Evolutionary conservation across 2,797 vertebrate species (phyloP).

Genomic region (Parauchenoglanis ngamensis): DNA sequence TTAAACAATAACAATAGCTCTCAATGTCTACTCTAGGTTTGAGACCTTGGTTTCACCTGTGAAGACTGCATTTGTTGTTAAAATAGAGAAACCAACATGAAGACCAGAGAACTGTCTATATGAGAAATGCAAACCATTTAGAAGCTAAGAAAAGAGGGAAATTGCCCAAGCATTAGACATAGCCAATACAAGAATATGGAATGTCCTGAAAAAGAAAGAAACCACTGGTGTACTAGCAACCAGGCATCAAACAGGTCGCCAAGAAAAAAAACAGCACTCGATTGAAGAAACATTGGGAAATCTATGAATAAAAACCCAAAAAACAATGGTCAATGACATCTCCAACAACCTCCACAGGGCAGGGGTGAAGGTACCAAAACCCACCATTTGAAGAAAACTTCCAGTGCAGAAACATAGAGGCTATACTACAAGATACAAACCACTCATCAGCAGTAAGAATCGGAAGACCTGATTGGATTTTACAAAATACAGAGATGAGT

Average conservation of each 20-base stretch:
- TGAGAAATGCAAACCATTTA: background rate
- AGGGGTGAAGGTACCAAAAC: background rate
- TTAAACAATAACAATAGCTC: background rate
- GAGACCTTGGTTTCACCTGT: no score
- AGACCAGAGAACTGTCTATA: background rate
- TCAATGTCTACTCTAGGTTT: background rate
- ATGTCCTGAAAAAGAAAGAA: background rate
- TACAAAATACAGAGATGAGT: slow-evolving; percentile 6
- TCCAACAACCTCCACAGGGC: background rate
- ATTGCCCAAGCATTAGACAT: background rate
- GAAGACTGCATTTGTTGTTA: no score
- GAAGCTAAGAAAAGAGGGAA: background rate
- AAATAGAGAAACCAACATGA: background rate
- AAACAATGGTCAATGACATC: background rate
- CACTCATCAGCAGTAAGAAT: background rate
- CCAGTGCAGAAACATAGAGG: background rate
- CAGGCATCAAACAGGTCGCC: background rate
- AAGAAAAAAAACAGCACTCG: background rate
- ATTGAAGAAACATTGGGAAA: background rate
- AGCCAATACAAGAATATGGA: background rate
- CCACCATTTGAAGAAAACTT: background rate
- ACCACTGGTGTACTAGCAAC: background rate
- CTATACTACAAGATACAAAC: background rate
- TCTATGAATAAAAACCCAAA: background rate
- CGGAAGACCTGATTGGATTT: background rate